These are phyloP conservation scores for Hesperophylax magnus DNA, from an alignment of 1,140 invertebrate genomes.

Conservation along the genomic window DNA sequence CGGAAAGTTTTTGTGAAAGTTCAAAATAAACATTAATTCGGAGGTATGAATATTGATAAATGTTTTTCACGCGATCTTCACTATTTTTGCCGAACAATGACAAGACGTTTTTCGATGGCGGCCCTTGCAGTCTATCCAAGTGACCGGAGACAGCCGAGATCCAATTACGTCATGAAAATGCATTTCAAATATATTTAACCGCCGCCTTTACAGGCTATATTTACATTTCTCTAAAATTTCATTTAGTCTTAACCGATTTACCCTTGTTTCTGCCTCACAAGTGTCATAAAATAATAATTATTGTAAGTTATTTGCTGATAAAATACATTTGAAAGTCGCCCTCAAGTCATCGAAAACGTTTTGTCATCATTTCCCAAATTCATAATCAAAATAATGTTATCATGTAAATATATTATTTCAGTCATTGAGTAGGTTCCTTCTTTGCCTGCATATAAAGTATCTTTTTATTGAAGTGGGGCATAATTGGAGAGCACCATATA, in stretches of 20 bases:
- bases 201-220: background rate
- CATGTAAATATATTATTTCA: too few species aligned
- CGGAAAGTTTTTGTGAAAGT: slow-evolving; percentile 45
- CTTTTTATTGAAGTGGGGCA: too few species aligned
- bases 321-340: background rate
- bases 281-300: background rate
- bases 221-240: slow-evolving; percentile 6
- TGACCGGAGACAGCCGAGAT: slow-evolving; percentile 33
- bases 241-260: background rate
- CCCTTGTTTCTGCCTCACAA: background rate
- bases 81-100: slow-evolving; percentile 33
- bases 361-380: slow-evolving; percentile 28
- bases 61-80: background rate
- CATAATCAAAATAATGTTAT: too few species aligned
- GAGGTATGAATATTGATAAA: slow-evolving; percentile 33
- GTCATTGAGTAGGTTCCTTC: too few species aligned
- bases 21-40: slow-evolving; percentile 43
- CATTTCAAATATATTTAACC: slow-evolving; percentile 36
- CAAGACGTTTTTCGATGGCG: slow-evolving; percentile 51
- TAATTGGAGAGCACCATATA: too few species aligned
- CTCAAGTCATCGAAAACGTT: slow-evolving; percentile 26
- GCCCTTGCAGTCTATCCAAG: slow-evolving; percentile 36
- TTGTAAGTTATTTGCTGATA: background rate
- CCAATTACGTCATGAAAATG: slow-evolving; percentile 51
- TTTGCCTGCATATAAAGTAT: too few species aligned